Percentiles rank a stretch among this genome's conserved stretches.
Evolutionary conservation across 2,797 vertebrate species (phyloP).

Genomic region (Squalus acanthias): DNA sequence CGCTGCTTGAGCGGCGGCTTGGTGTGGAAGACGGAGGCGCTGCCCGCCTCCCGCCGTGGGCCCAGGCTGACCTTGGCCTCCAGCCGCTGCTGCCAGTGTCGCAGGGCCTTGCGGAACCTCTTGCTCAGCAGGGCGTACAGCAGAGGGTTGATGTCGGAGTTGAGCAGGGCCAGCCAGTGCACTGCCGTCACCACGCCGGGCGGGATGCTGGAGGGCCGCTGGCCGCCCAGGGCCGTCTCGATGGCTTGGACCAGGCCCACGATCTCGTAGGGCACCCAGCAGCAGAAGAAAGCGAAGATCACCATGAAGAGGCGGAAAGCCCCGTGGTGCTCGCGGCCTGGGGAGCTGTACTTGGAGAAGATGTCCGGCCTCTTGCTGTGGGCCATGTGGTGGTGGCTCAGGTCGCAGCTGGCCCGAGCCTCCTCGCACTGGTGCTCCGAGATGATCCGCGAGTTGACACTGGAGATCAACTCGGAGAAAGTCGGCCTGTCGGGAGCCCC

Average conservation of each 20-base stretch:
- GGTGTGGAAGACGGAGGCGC: neutral
- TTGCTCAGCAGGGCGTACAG: constrained; percentile 73
- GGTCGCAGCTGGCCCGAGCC: constrained; percentile 32
- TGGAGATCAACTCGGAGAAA: constrained; percentile 58
- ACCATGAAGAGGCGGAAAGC: constrained; percentile 65
- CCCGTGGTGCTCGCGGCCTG: constrained; percentile 57
- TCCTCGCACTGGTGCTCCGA: constrained; percentile 47
- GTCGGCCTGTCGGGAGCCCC: constrained; percentile 40
- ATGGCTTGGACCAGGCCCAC: constrained; percentile 65
- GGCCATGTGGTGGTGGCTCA: constrained; percentile 38
- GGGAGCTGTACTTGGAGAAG: constrained; percentile 53
- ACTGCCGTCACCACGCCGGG: constrained; percentile 60
- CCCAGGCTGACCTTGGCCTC: constrained; percentile 46
- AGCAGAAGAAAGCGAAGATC: constrained; percentile 68
- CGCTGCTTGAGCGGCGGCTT: neutral
- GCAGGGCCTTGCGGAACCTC: constrained; percentile 66
- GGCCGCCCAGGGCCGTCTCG: constrained; percentile 54
- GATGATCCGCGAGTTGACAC: constrained; percentile 58
- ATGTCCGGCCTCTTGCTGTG: constrained; percentile 47
- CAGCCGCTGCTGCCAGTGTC: constrained; percentile 57
- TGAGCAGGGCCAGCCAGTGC: constrained; percentile 69
- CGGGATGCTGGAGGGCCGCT: constrained; percentile 53
- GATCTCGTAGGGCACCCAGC: constrained; percentile 69
- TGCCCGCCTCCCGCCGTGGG: constrained; percentile 40
- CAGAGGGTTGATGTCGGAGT: constrained; percentile 72